Conservation (phyloP, 2,113 vertebrate genomes). For the Colaptes auratus region DNA sequence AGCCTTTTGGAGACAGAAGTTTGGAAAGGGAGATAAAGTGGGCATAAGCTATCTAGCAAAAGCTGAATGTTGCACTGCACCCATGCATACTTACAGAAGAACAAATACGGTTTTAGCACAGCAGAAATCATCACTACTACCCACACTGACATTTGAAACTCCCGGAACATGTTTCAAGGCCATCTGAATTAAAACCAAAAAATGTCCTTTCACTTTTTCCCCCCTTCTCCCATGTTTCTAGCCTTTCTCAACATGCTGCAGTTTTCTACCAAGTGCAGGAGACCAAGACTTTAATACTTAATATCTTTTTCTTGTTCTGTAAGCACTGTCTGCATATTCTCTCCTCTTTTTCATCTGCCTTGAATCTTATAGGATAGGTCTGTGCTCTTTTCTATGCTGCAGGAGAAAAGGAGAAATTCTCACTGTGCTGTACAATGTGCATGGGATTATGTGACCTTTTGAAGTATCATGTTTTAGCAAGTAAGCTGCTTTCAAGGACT, state of each 20-base stretch:
- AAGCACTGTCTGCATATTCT: background rate
- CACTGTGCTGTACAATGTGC: background rate
- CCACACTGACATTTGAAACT: background rate
- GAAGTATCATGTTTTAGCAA: conserved; percentile 5
- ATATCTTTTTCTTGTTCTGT: background rate
- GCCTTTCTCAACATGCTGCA: background rate
- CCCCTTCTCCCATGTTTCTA: background rate
- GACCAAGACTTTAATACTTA: background rate
- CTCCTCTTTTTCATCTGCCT: background rate
- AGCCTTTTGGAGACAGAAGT: background rate
- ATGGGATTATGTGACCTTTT: background rate
- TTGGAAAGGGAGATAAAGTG: background rate
- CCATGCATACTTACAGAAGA: background rate
- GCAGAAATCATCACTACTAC: background rate
- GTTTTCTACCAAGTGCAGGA: background rate
- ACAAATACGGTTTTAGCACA: background rate
- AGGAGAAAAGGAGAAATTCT: background rate
- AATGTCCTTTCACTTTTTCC: background rate
- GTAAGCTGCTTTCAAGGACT: conserved; percentile 26
- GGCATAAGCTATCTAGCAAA: background rate
- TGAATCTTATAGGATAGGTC: background rate
- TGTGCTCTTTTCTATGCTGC: background rate
- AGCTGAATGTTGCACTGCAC: background rate
- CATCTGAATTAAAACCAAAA: background rate
- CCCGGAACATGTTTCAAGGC: background rate